phyloP scores from a whole-genome alignment of 2,797 vertebrate species.

The Martes flavigula region DNA sequence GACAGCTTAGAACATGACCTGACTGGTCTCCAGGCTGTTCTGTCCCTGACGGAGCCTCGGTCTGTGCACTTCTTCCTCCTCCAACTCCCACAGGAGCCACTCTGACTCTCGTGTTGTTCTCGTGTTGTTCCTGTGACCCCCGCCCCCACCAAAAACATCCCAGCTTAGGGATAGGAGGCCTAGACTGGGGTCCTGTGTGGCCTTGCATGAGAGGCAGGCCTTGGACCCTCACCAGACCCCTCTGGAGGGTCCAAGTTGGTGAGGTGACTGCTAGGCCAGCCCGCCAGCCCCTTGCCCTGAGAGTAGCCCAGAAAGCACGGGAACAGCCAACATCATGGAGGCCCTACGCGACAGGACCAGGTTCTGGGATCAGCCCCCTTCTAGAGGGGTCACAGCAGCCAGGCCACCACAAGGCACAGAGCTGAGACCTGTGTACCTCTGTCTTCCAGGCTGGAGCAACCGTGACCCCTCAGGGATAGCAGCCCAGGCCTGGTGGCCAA shows the following conservation, averaged over 20 bases:
- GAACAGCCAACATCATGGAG: accelerated
- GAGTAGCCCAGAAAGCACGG: background rate
- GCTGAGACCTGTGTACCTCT: accelerated
- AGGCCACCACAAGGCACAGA: background rate
- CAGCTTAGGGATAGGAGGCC: background rate
- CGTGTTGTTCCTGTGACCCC: too few species aligned
- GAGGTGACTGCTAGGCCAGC: accelerated
- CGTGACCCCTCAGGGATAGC: background rate
- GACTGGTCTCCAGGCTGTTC: background rate
- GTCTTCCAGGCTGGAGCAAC: background rate
- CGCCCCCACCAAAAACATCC: background rate
- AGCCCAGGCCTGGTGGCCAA: background rate
- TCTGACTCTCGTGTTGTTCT: background rate
- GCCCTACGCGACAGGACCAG: accelerated
- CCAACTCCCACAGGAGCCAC: too few species aligned
- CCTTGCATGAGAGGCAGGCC: background rate
- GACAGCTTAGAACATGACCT: background rate
- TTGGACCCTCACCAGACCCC: background rate
- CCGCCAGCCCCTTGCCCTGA: background rate
- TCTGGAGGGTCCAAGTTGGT: background rate
- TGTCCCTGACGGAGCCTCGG: background rate
- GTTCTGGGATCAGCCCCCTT: background rate
- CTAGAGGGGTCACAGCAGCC: background rate
- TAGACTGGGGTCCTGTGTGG: background rate
- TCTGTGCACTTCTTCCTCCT: background rate